These are phyloP conservation scores for Stenoptilia bipunctidactyla DNA, from an alignment of 2,888 invertebrate species.

Conservation along the genomic window DNA sequence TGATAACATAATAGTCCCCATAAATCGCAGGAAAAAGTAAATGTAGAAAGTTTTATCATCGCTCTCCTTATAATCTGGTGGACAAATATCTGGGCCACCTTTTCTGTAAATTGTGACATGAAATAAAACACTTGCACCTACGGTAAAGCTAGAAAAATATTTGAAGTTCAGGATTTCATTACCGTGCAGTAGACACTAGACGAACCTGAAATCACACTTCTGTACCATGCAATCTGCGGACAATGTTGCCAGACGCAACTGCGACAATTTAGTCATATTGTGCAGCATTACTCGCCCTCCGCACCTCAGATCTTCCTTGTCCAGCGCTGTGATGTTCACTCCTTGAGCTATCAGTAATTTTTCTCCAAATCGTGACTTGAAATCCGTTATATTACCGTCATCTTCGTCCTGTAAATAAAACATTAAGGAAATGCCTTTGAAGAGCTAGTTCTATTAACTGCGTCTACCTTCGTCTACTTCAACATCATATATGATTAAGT, in stretches of 20 bases:
- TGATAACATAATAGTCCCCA: slow-evolving; percentile 85
- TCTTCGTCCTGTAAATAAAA: slow-evolving; percentile 71
- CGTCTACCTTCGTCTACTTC: background rate
- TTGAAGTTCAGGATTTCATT: no score
- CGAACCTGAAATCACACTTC: slow-evolving; percentile 78
- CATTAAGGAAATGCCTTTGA: background rate
- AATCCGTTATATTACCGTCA: slow-evolving; percentile 80
- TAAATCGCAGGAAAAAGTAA: slow-evolving; percentile 83
- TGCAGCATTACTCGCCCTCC: slow-evolving; percentile 79
- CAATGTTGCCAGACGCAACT: slow-evolving; percentile 68
- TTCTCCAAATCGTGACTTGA: slow-evolving; percentile 78
- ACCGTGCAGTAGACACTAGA: no score
- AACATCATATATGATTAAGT: background rate
- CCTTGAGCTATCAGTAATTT: slow-evolving; percentile 74
- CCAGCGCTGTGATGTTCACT: slow-evolving; percentile 80
- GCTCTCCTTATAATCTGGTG: slow-evolving; percentile 83
- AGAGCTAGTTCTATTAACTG: no score
- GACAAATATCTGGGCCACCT: slow-evolving; percentile 83
- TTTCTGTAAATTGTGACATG: slow-evolving; percentile 47
- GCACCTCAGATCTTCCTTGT: slow-evolving; percentile 80
- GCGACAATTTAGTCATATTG: slow-evolving; percentile 73
- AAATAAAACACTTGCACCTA: no score
- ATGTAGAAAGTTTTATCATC: slow-evolving; percentile 85
- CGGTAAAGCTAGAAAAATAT: no score
- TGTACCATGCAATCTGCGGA: slow-evolving; percentile 82